Conservation (phyloP, 2,888 invertebrate species). For the Beris chalybata region DNA sequence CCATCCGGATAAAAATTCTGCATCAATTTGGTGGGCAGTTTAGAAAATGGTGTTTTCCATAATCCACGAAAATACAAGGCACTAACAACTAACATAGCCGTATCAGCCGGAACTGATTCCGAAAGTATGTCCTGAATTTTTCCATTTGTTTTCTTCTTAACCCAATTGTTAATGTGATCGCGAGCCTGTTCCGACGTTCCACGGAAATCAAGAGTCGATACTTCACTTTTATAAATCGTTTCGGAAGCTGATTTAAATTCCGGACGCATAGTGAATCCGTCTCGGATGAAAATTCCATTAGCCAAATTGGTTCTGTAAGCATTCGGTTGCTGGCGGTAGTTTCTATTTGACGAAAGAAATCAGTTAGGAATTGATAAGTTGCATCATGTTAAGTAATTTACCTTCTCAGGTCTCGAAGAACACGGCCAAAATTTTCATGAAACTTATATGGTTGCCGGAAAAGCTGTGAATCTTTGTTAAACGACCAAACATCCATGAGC, state of each 20-base stretch:
- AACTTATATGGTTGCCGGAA: constrained; percentile 4
- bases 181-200: constrained; percentile 52
- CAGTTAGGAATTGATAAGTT: background rate
- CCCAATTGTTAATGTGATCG: constrained; percentile 63
- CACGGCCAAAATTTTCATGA: constrained; percentile 7
- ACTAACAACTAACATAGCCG: constrained; percentile 65
- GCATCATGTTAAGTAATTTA: constrained; percentile 3
- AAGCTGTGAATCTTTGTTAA: constrained; percentile 39
- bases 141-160: constrained; percentile 60
- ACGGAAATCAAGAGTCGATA: constrained; percentile 60
- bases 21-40: constrained; percentile 60
- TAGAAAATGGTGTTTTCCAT: constrained; percentile 67
- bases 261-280: constrained; percentile 57
- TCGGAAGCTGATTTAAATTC: constrained; percentile 56
- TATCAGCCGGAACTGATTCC: constrained; percentile 57
- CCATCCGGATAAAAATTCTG: constrained; percentile 61
- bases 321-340: constrained; percentile 38
- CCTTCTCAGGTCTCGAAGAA: background rate
- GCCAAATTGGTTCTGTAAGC: constrained; percentile 47
- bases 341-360: background rate
- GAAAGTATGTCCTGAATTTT: constrained; percentile 63
- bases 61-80: constrained; percentile 64
- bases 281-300: constrained; percentile 60
- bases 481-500: constrained; percentile 63
- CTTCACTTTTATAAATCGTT: constrained; percentile 58